Evolutionary conservation across 2,113 vertebrate species (phyloP).

Genomic region (Thamnaconus septentrionalis): DNA sequence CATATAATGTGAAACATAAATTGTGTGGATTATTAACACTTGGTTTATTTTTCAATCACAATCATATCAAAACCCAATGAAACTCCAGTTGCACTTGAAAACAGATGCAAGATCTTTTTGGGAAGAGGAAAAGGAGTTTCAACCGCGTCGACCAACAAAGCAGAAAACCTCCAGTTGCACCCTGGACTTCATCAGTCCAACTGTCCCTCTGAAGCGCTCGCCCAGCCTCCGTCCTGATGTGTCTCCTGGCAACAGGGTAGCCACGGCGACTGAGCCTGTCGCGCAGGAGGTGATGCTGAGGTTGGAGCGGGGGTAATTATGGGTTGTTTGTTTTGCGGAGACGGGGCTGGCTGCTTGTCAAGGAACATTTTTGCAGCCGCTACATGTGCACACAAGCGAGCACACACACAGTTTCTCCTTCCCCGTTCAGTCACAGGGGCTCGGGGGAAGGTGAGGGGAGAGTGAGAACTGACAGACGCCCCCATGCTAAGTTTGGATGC

Average conservation of each 20-base stretch:
- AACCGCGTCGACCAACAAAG: too few relatives aligned
- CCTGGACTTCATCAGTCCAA: too few relatives aligned
- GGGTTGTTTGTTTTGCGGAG: conserved; percentile 55
- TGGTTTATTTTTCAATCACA: too few relatives aligned
- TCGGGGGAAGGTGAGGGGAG: conserved; percentile 14
- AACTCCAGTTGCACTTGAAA: too few relatives aligned
- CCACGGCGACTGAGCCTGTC: conserved; percentile 58
- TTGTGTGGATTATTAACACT: too few relatives aligned
- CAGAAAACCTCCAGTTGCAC: too few relatives aligned
- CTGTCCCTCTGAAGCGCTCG: conserved; percentile 31
- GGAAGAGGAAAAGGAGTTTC: too few relatives aligned
- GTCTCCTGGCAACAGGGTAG: conserved; percentile 73
- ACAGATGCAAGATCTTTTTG: too few relatives aligned
- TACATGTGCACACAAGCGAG: conserved; percentile 10
- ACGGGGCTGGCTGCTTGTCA: conserved; percentile 37
- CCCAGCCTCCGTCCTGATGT: conserved; percentile 24
- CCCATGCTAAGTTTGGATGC: conserved; percentile 39
- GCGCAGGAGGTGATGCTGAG: conserved; percentile 53
- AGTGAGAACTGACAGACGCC: conserved; percentile 43
- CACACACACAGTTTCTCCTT: conserved; percentile 26
- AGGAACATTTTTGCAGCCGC: conserved; percentile 16
- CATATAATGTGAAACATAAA: too few relatives aligned
- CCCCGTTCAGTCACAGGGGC: conserved; percentile 42
- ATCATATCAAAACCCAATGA: too few relatives aligned
- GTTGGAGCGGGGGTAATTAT: conserved; percentile 53